Percentiles rank a stretch among this genome's conserved stretches.
Conservation (phyloP, 1,140 invertebrate genomes). For the Drosophila burlai region DNA sequence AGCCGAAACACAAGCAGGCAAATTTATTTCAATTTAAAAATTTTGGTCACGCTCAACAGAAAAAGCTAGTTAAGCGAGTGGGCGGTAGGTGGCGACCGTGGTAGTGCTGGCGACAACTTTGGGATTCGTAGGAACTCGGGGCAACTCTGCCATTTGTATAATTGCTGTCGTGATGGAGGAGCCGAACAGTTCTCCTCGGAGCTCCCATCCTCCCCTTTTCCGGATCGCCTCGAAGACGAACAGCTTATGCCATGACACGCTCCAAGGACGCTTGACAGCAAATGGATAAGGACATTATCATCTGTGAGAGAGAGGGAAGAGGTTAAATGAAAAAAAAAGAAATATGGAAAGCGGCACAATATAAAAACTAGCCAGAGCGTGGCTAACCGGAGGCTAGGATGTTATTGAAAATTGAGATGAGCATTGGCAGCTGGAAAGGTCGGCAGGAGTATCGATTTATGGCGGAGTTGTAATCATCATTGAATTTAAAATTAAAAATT, state of each 20-base stretch:
- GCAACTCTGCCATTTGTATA: conserved; percentile 71
- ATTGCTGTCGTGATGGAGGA: conserved; percentile 69
- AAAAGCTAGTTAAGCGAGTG: conserved; percentile 66
- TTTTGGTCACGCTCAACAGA: conserved; percentile 79
- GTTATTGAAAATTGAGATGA: conserved; percentile 46
- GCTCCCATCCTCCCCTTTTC: no score
- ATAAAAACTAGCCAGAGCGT: conserved; percentile 30
- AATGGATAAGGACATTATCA: conserved; percentile 67
- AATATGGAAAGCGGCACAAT: conserved; percentile 11
- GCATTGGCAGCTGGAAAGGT: background rate
- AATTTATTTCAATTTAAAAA: conserved; percentile 84
- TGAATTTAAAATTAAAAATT: accelerated
- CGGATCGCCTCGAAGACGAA: conserved; percentile 17
- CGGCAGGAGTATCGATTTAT: background rate
- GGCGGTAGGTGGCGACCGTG: background rate
- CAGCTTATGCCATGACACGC: conserved; percentile 74
- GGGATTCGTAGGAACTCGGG: conserved; percentile 3
- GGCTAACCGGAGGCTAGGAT: conserved; percentile 32
- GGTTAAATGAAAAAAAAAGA: conserved; percentile 10
- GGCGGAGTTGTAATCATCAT: no score
- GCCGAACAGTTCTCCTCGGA: background rate
- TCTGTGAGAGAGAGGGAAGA: conserved; percentile 34
- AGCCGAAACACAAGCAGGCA: conserved; percentile 51
- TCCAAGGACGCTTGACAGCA: conserved; percentile 66
- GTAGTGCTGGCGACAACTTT: background rate